These are phyloP conservation scores for Petrocephalus sullivani DNA, from an alignment of 2,797 vertebrate species.

Conservation along the genomic window DNA sequence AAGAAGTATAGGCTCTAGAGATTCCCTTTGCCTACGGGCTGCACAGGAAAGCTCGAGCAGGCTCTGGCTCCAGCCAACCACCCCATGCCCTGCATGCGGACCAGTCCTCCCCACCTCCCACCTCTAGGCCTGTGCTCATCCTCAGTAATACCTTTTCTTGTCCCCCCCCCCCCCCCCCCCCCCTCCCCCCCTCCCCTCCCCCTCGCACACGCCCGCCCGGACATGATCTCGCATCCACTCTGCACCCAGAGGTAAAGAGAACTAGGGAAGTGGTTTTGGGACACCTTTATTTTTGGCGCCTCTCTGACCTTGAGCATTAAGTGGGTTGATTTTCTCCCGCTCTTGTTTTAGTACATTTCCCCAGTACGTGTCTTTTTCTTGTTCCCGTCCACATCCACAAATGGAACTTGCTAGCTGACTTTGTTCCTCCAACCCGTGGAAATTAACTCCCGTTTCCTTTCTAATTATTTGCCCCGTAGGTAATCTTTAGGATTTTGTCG, in stretches of 20 bases:
- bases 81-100: constrained; percentile 51
- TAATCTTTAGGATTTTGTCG: background rate
- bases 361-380: background rate
- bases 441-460: background rate
- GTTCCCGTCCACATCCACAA: background rate
- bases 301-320: background rate
- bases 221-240: constrained; percentile 60
- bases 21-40: constrained; percentile 7
- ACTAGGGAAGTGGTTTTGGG: constrained; percentile 14
- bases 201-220: too few species aligned
- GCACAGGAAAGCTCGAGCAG: constrained; percentile 32
- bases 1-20: background rate
- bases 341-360: background rate
- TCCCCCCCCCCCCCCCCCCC: constrained; percentile 86
- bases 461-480: background rate
- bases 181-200: too few species aligned
- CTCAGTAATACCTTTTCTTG: constrained; percentile 77
- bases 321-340: background rate
- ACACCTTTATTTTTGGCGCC: background rate
- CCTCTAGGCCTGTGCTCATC: constrained; percentile 30
- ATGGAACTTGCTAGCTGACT: background rate
- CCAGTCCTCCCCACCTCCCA: constrained; percentile 28
- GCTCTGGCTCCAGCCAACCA: constrained; percentile 28
- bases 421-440: too few species aligned
- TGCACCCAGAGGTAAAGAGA: constrained; percentile 36